A percentile compares a stretch with the other conserved stretches of the same genome.
Evolutionary conservation across 2,113 vertebrate species (phyloP).

Genomic region (Pelusios castaneus): DNA sequence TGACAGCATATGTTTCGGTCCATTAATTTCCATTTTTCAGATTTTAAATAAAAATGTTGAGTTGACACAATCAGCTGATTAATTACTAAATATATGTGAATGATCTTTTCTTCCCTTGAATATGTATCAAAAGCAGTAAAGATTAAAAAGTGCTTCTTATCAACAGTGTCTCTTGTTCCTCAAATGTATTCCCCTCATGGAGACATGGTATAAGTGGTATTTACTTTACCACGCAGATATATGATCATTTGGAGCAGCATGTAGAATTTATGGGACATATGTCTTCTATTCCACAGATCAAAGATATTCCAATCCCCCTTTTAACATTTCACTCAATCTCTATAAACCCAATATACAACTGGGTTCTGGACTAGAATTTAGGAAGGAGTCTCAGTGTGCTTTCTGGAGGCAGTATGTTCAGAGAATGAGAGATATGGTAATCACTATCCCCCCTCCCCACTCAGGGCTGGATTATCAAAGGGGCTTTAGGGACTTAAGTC

Average conservation of each 20-base stretch:
- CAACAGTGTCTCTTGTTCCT: not conserved
- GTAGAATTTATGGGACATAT: not conserved
- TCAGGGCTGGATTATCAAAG: no score
- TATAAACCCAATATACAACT: not conserved
- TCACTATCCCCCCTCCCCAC: no score
- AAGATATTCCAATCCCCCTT: not conserved
- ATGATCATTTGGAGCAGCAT: not conserved
- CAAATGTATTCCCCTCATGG: not conserved
- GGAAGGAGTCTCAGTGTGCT: no score
- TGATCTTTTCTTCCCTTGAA: not conserved
- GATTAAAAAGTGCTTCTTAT: not conserved
- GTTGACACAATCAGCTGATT: not conserved
- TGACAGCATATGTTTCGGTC: no score
- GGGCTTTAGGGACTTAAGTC: no score
- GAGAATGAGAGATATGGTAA: not conserved
- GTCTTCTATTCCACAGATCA: not conserved
- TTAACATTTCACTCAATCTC: not conserved
- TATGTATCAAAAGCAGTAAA: not conserved
- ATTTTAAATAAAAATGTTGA: not conserved
- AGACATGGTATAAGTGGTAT: not conserved
- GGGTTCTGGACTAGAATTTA: not conserved
- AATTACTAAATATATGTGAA: not conserved
- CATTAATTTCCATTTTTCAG: not conserved
- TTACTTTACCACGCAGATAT: not conserved
- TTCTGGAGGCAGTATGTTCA: not conserved